These are phyloP conservation scores for Amphipyra tragopoginis DNA, from an alignment of 2,888 invertebrate genomes.

Conservation along the genomic window DNA sequence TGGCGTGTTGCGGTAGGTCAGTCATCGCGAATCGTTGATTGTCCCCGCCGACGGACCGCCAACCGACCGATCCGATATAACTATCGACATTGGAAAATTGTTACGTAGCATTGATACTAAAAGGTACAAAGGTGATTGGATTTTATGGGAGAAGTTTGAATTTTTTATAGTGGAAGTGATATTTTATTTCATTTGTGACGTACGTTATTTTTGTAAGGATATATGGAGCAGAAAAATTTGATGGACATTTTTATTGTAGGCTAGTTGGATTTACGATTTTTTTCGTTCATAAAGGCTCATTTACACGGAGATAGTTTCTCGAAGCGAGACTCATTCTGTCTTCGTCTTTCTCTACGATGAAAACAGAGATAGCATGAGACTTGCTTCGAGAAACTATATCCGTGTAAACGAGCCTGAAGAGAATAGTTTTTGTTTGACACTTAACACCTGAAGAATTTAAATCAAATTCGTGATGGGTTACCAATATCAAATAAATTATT, in stretches of 20 bases:
- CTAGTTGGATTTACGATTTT: background rate
- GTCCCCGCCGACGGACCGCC: conserved; percentile 55
- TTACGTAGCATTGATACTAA: conserved; percentile 46
- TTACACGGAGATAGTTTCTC: too few relatives aligned
- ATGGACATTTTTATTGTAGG: conserved; percentile 14
- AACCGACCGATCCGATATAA: conserved; percentile 30
- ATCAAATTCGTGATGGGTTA: conserved; percentile 19
- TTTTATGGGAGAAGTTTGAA: conserved; percentile 33
- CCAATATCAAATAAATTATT: conserved; percentile 4
- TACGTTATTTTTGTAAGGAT: conserved; percentile 27
- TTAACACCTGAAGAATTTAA: background rate
- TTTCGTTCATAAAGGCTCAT: background rate
- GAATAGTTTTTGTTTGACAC: background rate
- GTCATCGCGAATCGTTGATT: conserved; percentile 78
- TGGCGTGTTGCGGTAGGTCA: conserved; percentile 83
- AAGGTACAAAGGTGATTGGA: conserved; percentile 49
- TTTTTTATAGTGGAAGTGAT: conserved; percentile 11
- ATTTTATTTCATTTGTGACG: conserved; percentile 30
- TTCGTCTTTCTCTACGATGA: too few relatives aligned
- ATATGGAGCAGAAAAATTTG: conserved; percentile 10
- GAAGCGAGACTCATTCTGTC: too few relatives aligned
- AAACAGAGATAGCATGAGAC: too few relatives aligned
- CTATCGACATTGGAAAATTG: conserved; percentile 46
- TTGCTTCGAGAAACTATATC: too few relatives aligned
- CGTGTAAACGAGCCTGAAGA: background rate